These are phyloP conservation scores for Peromyscus polionotus DNA, from an alignment of 2,113 vertebrate genomes.

Conservation along the genomic window DNA sequence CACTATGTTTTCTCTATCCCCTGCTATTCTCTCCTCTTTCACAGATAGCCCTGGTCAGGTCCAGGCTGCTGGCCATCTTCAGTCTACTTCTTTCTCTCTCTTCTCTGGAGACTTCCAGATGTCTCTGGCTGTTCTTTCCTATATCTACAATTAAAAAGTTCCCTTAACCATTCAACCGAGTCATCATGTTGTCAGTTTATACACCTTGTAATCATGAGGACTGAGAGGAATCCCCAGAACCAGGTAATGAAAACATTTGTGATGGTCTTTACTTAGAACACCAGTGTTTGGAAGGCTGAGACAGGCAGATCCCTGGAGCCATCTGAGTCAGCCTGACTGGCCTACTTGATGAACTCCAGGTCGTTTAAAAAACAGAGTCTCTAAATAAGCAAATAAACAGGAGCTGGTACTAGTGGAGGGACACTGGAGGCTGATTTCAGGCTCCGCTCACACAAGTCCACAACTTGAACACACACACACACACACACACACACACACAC, in stretches of 20 bases:
- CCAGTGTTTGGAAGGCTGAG: background rate
- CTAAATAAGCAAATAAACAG: background rate
- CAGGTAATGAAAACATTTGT: too few species aligned
- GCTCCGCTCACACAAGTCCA: background rate
- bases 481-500: background rate
- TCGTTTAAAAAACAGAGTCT: background rate
- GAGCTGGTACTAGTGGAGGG: background rate
- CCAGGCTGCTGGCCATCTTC: background rate
- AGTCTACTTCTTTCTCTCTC: background rate
- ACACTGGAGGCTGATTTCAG: background rate
- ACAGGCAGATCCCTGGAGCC: background rate
- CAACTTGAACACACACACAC: background rate
- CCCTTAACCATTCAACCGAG: background rate
- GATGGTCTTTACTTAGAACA: background rate
- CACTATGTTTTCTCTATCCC: background rate
- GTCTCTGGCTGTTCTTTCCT: background rate
- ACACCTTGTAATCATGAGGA: background rate
- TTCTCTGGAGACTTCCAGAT: background rate
- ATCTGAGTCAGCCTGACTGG: background rate
- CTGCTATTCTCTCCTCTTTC: background rate
- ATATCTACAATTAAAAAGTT: background rate
- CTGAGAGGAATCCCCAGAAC: background rate
- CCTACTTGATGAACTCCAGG: background rate
- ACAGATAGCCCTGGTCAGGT: background rate
- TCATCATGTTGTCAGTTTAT: background rate